Evolutionary conservation across 1,140 invertebrate species (phyloP).

Genomic region (Diorhabda carinulata): DNA sequence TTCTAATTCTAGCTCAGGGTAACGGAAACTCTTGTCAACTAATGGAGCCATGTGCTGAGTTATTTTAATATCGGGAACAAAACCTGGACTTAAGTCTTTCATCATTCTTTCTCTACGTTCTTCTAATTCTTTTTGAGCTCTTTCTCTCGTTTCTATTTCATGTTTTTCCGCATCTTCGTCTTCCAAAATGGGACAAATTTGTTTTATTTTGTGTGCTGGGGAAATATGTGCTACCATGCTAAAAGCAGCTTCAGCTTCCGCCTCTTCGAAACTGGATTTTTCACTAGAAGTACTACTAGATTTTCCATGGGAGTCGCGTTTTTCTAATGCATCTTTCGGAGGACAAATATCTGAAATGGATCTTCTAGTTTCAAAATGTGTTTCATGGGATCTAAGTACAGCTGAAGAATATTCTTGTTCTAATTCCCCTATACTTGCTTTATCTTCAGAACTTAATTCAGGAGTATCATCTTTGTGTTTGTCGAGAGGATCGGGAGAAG

Average conservation of each 20-base stretch:
- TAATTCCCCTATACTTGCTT: conserved; percentile 30
- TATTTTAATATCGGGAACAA: conserved; percentile 66
- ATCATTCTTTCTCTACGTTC: conserved; percentile 44
- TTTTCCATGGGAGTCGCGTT: conserved; percentile 45
- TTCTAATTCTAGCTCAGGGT: conserved; percentile 53
- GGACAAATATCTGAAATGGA: conserved; percentile 21
- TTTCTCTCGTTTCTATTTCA: conserved; percentile 50
- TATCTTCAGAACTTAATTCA: conserved; percentile 35
- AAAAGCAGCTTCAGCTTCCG: conserved; percentile 53
- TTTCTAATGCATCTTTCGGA: conserved; percentile 40
- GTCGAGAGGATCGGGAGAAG: conserved; percentile 51
- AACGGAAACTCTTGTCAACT: conserved; percentile 48
- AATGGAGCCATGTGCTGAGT: conserved; percentile 60
- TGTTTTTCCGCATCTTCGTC: conserved; percentile 54
- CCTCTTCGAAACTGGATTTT: conserved; percentile 49
- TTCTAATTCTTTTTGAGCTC: conserved; percentile 50
- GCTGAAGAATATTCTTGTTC: conserved; percentile 37
- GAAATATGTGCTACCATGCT: conserved; percentile 49
- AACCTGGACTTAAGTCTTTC: conserved; percentile 50
- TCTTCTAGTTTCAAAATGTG: conserved; percentile 26
- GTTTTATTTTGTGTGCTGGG: conserved; percentile 45
- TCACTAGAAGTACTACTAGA: conserved; percentile 45
- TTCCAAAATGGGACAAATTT: conserved; percentile 53
- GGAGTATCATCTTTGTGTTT: conserved; percentile 46
- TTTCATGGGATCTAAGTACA: conserved; percentile 26